Evolutionary conservation across 2,113 vertebrate genomes (phyloP).

Genomic region (Delphinus delphis): DNA sequence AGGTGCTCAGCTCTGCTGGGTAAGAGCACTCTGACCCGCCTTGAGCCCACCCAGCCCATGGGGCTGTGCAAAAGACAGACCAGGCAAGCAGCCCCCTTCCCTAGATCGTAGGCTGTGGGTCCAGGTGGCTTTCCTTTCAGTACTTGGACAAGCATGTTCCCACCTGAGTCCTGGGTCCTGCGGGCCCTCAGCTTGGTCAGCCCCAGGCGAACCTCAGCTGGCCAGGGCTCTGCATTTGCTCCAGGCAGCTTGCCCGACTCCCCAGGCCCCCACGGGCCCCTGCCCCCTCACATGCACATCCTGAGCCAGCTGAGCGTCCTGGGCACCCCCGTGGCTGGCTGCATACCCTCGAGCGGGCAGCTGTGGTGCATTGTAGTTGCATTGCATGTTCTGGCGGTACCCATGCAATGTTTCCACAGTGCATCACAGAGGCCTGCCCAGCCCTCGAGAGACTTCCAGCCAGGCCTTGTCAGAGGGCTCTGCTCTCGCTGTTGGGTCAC

Average conservation of each 20-base stretch:
- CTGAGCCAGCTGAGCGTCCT: fast-evolving
- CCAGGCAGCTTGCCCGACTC: neutral
- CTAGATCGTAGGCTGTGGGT: no score
- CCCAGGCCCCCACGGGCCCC: no score
- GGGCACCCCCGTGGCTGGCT: fast-evolving
- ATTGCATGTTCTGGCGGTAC: slow-evolving; percentile 94
- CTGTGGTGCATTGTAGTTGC: slow-evolving; percentile 99
- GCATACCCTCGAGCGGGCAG: slow-evolving; percentile 69
- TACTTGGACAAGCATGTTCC: neutral
- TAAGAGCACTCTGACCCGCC: fast-evolving
- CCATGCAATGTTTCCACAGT: slow-evolving; percentile 98
- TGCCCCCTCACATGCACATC: fast-evolving
- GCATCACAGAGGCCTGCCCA: slow-evolving; percentile 92
- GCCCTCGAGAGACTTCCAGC: slow-evolving; percentile 6
- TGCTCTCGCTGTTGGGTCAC: fast-evolving
- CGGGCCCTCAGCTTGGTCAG: neutral
- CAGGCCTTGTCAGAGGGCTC: neutral
- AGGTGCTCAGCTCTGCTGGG: neutral
- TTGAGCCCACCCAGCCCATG: fast-evolving
- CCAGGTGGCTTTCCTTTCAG: neutral
- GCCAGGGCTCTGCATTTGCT: neutral
- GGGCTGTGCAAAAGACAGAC: neutral
- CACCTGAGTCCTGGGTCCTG: neutral
- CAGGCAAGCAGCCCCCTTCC: no score
- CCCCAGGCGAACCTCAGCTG: no score